Base-by-base conservation (phyloP, 1,140 invertebrate genomes). In the Zaprionus camerounensis region DNA sequence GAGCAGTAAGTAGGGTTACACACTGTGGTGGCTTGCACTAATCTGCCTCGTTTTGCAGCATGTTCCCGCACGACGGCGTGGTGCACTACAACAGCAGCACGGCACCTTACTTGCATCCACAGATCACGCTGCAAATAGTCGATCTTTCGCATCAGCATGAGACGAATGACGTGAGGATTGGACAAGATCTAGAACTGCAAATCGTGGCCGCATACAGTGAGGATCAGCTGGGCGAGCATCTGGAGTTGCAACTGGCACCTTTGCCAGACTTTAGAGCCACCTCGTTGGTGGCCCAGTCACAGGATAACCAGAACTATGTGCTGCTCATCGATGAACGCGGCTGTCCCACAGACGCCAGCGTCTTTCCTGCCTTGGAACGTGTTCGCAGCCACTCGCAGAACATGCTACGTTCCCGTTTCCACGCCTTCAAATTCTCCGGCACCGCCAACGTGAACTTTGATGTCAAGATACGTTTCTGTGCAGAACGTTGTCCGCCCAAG, bases 281-380 rank as follows among this genome's bases (percentile, higher is more conserved):
- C 1, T 91, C 91, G 11, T 46, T 92, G 41, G 80, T 91, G 28
- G 94, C 94, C 44, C 94, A 94, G 91, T 93, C 93, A 0, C 86
- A 93, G 67, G 92, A 93, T 71, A 92, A 92, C 34, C 80, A 92
- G 49, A 91, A 94, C 73, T 93, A 92, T 11, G 93, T 95, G 7
- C 82, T 95, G 46, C 78, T 95, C 3, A 91, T 95, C 22, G 95
- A 95, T 69, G 94, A 94, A 58, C 91, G 92, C 34, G 95, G 95
- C n/a, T 96, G 95, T 87, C 94, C 95, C 15, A 95, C 94, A 0
- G 95, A 94, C 79, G 68, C 91, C 5, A 93, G 92, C 34, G 93
- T 94, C 24, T 94, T 94, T 57, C 93, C 94, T 11, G 78, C 83
- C 0, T 53, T 92, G 34, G 80, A 87, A 28, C 93, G 93, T 75